Conservation (phyloP, 2,113 vertebrate species). For the Dipodomys merriami region DNA sequence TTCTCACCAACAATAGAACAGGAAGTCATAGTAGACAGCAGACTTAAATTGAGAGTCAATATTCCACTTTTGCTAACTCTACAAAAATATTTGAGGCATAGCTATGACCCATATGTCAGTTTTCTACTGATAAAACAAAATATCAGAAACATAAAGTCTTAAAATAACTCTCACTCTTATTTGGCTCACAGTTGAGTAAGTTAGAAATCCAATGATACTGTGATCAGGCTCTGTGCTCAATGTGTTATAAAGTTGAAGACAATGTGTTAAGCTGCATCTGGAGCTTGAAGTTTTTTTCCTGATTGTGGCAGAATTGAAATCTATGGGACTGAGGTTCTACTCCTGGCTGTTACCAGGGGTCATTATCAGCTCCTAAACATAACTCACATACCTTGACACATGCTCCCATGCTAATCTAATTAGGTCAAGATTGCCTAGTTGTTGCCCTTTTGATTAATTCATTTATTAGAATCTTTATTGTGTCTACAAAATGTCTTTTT, state of each 20-base stretch:
- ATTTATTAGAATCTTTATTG: not conserved
- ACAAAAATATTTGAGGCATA: conserved; percentile 14
- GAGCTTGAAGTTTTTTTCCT: conserved; percentile 23
- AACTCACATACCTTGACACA: conserved; percentile 9
- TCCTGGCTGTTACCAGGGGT: not conserved
- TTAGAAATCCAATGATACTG: not conserved
- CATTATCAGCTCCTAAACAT: not conserved
- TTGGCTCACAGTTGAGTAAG: conserved; percentile 29
- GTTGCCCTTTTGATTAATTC: conserved; percentile 36
- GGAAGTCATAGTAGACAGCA: not conserved
- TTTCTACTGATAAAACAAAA: conserved; percentile 58
- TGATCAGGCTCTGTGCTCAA: not conserved
- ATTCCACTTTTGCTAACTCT: conserved; percentile 36
- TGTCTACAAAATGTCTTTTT: conserved; percentile 10
- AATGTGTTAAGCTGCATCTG: not conserved
- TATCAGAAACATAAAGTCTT: not conserved
- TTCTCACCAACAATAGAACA: not conserved
- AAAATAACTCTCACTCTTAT: conserved; percentile 31
- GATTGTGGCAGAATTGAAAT: conserved; percentile 8
- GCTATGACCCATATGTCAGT: not conserved
- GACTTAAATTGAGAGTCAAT: conserved; percentile 11
- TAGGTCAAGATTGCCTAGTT: not conserved
- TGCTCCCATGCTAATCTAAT: not conserved
- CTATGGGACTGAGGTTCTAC: not conserved
- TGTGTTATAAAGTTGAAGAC: conserved; percentile 13